Base-by-base conservation (phyloP, 2,113 vertebrate genomes). In the Tetrao urogallus region DNA sequence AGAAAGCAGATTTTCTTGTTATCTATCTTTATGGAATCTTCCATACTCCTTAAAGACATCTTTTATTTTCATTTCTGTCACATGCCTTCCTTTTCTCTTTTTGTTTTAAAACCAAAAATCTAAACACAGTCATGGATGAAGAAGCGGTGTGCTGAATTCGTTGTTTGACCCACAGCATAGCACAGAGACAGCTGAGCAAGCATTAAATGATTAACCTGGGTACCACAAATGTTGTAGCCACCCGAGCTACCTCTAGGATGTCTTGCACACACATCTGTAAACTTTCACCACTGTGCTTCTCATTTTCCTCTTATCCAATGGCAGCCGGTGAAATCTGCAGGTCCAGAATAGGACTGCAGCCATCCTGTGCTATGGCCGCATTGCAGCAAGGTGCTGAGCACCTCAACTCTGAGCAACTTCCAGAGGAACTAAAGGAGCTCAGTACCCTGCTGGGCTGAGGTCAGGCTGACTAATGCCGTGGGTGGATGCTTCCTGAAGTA, bases 401-500 rank as follows among this genome's bases (percentile, higher is more conserved):
- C n/a, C 63, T 56, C 50, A 24, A 13, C 34, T 32, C 54, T 15
- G 58, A 83, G 18, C 16, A n/a, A 10, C 52, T 83, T 72, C 48
- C 7, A 13, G 36, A 67, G 40, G 43, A 76, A 5, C 8, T 57
- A 65, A 58, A 57, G 40, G 21, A 50, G 40, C 54, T 90, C 58
- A 73, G 66, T 32, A 32, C 11, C n/a, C 57, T 13, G 24, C 86
- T 67, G 86, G 32, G 36, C 5, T 69, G 48, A 86, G 70, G 12
- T 36, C 57, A 65, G 86, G 66, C 76, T 56, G 61, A 82, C 18
- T 10, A 32, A 30, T 43, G 19, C 28, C 0, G 30, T 89, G 87
- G 88, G 89, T 83, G 65, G 76, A 94, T 94, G 66, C 61, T 95
- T 91, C 93, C 93, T 96, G 95, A 93, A 95, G 74, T 28, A 42